A percentile compares a stretch with the other conserved stretches of the same genome.
Evolutionary conservation across 2,888 invertebrate species (phyloP).

Genomic region (Lasioglossum villosulum): DNA sequence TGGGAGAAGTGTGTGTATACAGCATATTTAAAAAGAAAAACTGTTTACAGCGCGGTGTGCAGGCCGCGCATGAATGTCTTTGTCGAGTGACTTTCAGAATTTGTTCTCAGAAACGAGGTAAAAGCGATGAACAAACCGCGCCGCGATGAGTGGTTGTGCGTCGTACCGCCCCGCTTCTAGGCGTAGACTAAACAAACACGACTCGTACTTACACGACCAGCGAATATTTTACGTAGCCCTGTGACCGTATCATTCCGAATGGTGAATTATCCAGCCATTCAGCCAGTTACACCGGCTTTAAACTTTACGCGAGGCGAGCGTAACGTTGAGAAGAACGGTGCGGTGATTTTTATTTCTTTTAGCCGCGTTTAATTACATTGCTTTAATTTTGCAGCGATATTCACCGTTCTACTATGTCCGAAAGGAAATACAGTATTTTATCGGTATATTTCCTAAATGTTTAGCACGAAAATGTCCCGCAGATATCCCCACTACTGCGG

Average conservation of each 20-base stretch:
- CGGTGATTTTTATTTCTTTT: too few relatives aligned
- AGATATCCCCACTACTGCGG: too few relatives aligned
- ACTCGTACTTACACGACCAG: not conserved
- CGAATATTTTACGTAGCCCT: not conserved
- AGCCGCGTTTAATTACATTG: too few relatives aligned
- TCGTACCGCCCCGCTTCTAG: not conserved
- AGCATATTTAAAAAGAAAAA: conserved; percentile 32
- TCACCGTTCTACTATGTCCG: too few relatives aligned
- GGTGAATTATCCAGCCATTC: conserved; percentile 7
- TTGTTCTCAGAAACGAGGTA: conserved; percentile 28
- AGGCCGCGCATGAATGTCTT: conserved; percentile 33
- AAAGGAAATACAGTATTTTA: too few relatives aligned
- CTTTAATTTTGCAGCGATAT: too few relatives aligned
- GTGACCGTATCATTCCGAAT: not conserved
- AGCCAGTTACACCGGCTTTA: not conserved
- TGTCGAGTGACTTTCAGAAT: conserved; percentile 14
- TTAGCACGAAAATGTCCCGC: too few relatives aligned
- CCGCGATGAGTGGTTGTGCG: not conserved
- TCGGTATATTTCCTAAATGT: too few relatives aligned
- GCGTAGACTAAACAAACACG: conserved; percentile 19
- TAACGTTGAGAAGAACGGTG: too few relatives aligned
- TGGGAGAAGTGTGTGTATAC: conserved; percentile 2
- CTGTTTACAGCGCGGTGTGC: conserved; percentile 25
- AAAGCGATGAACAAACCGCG: conserved; percentile 38
- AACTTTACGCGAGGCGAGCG: too few relatives aligned